Percentiles rank a stretch among this genome's conserved stretches.
Conservation (phyloP, 2,113 vertebrate species). For the Podarcis cretensis region DNA sequence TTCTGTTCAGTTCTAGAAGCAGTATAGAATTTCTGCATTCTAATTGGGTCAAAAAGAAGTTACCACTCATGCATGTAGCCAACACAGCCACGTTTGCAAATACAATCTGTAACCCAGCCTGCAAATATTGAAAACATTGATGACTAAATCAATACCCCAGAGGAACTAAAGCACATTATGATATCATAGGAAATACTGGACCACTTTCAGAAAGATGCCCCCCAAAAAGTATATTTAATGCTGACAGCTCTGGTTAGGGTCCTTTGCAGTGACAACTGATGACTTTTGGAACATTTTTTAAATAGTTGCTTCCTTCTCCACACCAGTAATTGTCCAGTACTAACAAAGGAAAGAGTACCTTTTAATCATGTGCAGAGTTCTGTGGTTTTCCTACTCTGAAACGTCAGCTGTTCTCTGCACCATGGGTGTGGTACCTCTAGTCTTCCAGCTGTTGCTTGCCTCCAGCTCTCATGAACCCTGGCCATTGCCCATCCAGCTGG, state of each 20-base stretch:
- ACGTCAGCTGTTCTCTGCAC: neutral
- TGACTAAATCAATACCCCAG: slow-evolving; percentile 38
- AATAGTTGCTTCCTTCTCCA: neutral
- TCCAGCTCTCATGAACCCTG: no score
- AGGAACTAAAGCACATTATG: slow-evolving; percentile 36
- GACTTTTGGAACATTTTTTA: neutral
- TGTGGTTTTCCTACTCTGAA: neutral
- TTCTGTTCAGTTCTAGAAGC: slow-evolving; percentile 5
- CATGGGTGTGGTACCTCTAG: no score
- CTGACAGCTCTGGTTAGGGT: neutral
- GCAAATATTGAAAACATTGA: slow-evolving; percentile 30
- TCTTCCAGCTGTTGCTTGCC: neutral
- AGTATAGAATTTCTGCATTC: slow-evolving; percentile 3
- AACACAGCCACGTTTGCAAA: neutral
- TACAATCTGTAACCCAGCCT: slow-evolving; percentile 32
- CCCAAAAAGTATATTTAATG: neutral
- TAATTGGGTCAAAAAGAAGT: slow-evolving; percentile 4
- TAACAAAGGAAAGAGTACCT: neutral
- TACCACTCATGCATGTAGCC: slow-evolving; percentile 4
- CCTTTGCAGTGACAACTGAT: neutral
- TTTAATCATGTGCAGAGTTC: neutral
- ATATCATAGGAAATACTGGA: slow-evolving; percentile 39
- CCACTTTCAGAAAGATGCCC: slow-evolving; percentile 38
- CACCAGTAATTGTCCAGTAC: neutral
- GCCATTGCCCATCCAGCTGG: no score